Evolutionary conservation across 1,140 invertebrate species (phyloP).

Genomic region (Eriosoma lanigerum): DNA sequence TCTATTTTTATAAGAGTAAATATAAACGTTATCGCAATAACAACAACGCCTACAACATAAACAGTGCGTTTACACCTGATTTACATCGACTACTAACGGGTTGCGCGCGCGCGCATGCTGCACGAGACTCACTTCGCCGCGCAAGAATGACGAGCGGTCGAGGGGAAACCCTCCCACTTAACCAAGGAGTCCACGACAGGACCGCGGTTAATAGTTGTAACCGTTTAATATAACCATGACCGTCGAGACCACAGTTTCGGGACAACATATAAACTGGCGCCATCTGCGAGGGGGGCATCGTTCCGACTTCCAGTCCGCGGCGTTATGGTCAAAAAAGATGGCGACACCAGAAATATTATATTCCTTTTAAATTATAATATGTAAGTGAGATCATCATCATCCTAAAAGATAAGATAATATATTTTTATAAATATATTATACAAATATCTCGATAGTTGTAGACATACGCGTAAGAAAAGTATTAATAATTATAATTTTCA

Average conservation of each 20-base stretch:
- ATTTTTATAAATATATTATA: too few species aligned
- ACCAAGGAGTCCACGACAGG: neutral
- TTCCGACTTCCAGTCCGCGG: neutral
- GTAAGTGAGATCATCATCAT: too few species aligned
- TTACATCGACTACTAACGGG: constrained; percentile 41
- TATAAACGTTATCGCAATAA: too few species aligned
- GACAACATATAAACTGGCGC: neutral
- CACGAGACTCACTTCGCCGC: constrained; percentile 1
- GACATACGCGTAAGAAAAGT: too few species aligned
- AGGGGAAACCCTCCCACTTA: neutral
- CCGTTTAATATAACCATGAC: too few species aligned
- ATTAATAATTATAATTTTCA: too few species aligned
- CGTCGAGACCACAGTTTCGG: constrained; percentile 18
- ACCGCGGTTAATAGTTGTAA: too few species aligned
- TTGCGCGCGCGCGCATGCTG: neutral
- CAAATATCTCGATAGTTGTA: too few species aligned
- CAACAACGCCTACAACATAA: neutral
- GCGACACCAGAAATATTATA: neutral
- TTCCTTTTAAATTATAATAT: too few species aligned
- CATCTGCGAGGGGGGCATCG: constrained; percentile 9
- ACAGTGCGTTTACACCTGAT: constrained; percentile 9
- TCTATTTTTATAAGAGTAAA: neutral
- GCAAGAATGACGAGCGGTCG: neutral
- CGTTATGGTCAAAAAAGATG: neutral
- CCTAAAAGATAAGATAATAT: too few species aligned